Conservation (phyloP, 1,140 invertebrate species). For the Pseudomyrmex pallidus region DNA sequence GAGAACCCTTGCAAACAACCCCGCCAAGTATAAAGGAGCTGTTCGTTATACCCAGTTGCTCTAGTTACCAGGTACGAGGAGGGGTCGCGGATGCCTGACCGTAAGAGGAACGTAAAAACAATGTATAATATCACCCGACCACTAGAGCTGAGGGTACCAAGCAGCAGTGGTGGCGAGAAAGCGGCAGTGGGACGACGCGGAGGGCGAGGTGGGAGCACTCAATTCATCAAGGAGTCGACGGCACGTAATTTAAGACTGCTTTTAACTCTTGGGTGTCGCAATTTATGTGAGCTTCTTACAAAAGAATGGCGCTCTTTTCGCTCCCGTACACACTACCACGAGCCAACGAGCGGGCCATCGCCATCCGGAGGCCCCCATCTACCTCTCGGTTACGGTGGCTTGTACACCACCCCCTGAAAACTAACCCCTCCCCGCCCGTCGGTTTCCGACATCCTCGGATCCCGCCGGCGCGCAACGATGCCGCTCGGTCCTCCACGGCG, state of each 20-base stretch:
- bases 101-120: slow-evolving; percentile 78
- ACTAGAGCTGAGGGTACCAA: slow-evolving; percentile 58
- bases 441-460: slow-evolving; percentile 37
- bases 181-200: slow-evolving; percentile 20
- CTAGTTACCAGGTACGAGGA: slow-evolving; percentile 72
- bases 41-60: slow-evolving; percentile 77
- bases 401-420: slow-evolving; percentile 62
- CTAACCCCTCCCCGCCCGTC: slow-evolving; percentile 28
- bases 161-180: slow-evolving; percentile 38
- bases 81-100: slow-evolving; percentile 59
- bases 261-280: slow-evolving; percentile 86
- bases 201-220: slow-evolving; percentile 81
- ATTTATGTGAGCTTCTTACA: slow-evolving; percentile 86
- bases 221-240: slow-evolving; percentile 86
- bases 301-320: slow-evolving; percentile 84
- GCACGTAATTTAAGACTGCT: slow-evolving; percentile 86
- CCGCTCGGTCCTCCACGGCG: background rate
- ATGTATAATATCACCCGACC: slow-evolving; percentile 74
- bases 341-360: slow-evolving; percentile 62
- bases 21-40: slow-evolving; percentile 65
- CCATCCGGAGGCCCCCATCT: slow-evolving; percentile 54
- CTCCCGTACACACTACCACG: slow-evolving; percentile 72
- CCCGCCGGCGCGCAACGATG: slow-evolving; percentile 57
- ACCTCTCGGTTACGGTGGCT: slow-evolving; percentile 66
- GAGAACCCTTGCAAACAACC: slow-evolving; percentile 8